Evolutionary conservation across 1,140 invertebrate species (phyloP), one percentile per base, ranked within the genome.

Genomic region (Caerostris extrusa): DNA sequence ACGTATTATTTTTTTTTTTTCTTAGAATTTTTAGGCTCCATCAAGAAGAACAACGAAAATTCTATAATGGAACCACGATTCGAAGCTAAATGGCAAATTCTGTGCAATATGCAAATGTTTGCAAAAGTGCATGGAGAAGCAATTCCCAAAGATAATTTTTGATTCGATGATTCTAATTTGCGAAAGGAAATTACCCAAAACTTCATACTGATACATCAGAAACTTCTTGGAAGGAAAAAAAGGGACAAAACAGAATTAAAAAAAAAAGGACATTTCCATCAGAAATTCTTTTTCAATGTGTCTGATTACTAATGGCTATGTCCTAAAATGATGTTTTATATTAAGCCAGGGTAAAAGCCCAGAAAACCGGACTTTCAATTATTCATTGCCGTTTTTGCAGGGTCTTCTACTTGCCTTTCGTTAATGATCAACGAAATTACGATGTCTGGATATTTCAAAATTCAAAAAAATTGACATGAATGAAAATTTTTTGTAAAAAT

Each of bases 161-260:
- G 81, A 83, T 83, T 83, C 82, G 5, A 56, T 56, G 53, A 58
- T 57, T 83, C 82, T 83, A 83, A 83, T 83, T 83, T 58, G 82
- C 55, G 55, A 55, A 58, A 83, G 82, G 56, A 58, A 58, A 83
- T 57, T n/a, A 83, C 82, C 55, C 7, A 34, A 53, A 77, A 17
- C 82, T 83, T 19, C n/a, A n/a, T 7, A 83, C 50, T 56, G 56
- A 17, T 58, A 8, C 56, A 56, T 83, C 71, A 77, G n/a, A 34
- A 77, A 53, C 34, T 14, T 77, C 19, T 12, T 77, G 7, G 34
- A 34, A 77, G 19, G 3, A 64, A 53, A 58, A 56, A 57, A 83
- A 58, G 0, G 12, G 14, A 12, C 5, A 50, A 77, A 77, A 77
- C 12, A 50, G 10, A 12, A 53, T 19, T 5, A 14, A 14, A 56